Base-by-base conservation (phyloP, 2,888 invertebrate genomes). In the Microctonus hyperodae region DNA sequence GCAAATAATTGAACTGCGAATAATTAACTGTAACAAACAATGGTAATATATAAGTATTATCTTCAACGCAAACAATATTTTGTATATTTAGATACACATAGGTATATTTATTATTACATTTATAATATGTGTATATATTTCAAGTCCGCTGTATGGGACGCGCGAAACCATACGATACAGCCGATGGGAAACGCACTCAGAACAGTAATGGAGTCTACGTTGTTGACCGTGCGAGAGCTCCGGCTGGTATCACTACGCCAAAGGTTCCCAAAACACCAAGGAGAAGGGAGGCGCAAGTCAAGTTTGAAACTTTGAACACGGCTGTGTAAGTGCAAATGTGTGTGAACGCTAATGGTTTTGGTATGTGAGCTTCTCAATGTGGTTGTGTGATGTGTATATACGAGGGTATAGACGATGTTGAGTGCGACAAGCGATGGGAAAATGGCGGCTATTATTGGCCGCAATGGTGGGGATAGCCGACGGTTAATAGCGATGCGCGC, bases 161-260 rank as follows among this genome's bases (percentile, higher is more conserved):
- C 44, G 44, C 44, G 44, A 44, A 44, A 44, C 44, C 44, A 16
- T 44, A 16, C 44, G 69, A 74, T 72, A 73, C 76, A 79, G 76
- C 83, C 81, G 83, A 80, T 78, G 80, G 78, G 78, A 81, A 80
- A 80, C 81, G 77, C 81, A 81, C 81, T 82, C 80, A 74, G 74
- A 70, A 78, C 77, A 81, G 81, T 76, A 81, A 81, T 81, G 81
- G 80, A 81, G 77, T 76, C 77, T 72, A 71, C 64, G 72, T 72
- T 74, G 74, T 73, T 71, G 68, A 71, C 74, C 73, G 73, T 70
- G 72, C 71, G 73, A 73, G 69, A 55, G 55, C 55, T 75, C 73
- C 75, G 71, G 71, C 71, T 73, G 70, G 74, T 81, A 81, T 80
- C 76, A 78, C 80, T 81, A 77, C 80, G 81, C 81, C 79, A 73